phyloP scores from a whole-genome alignment of 2,888 invertebrate species.

The Iphiclides podalirius region DNA sequence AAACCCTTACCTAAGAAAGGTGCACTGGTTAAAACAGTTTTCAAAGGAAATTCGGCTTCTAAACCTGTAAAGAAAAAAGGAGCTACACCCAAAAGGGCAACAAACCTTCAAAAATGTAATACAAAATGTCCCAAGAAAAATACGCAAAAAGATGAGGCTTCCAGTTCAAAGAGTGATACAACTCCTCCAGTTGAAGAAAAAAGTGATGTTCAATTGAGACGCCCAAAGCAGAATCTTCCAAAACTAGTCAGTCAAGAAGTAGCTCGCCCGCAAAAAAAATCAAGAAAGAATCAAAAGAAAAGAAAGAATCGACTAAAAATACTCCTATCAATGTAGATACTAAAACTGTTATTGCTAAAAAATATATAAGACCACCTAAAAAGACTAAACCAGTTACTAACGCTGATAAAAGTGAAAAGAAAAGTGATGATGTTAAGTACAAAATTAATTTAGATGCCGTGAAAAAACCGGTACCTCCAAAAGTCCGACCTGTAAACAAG shows the following conservation, averaged over 20 bases:
- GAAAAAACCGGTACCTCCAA: constrained; percentile 41
- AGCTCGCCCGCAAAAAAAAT: constrained; percentile 56
- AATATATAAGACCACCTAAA: constrained; percentile 41
- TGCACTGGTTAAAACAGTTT: constrained; percentile 58
- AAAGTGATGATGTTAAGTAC: constrained; percentile 58
- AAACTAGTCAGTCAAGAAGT: constrained; percentile 42
- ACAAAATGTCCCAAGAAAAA: constrained; percentile 55
- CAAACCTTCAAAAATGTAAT: constrained; percentile 52
- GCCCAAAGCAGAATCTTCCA: constrained; percentile 48
- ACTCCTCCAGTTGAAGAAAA: constrained; percentile 44
- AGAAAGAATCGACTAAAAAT: constrained; percentile 59
- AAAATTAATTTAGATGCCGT: constrained; percentile 61
- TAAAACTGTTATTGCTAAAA: constrained; percentile 49
- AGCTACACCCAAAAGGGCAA: constrained; percentile 54
- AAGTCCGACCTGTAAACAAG: constrained; percentile 29
- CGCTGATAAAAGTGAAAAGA: constrained; percentile 40
- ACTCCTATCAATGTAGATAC: constrained; percentile 28
- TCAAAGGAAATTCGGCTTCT: constrained; percentile 46
- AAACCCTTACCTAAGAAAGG: constrained; percentile 73
- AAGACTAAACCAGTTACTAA: constrained; percentile 42
- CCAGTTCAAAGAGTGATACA: constrained; percentile 44
- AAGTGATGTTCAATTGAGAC: constrained; percentile 40
- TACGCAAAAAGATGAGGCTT: constrained; percentile 45
- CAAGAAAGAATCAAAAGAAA: constrained; percentile 62
- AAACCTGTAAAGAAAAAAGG: constrained; percentile 59